Base-by-base conservation (phyloP, 2,888 invertebrate species). In the Amiota mariae region DNA sequence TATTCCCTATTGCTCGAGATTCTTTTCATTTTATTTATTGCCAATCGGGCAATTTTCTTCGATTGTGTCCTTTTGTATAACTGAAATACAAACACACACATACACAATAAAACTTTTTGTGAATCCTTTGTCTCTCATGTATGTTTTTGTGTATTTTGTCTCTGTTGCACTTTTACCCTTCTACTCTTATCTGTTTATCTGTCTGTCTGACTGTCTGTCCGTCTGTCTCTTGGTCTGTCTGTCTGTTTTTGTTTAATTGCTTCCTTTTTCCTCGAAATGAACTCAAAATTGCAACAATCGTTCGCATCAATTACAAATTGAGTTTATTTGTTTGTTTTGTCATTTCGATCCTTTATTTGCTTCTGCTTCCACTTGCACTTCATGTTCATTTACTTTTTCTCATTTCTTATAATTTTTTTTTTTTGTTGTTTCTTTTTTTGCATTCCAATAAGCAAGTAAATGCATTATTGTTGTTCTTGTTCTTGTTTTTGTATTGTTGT, bases 121-220 rank as follows among this genome's bases (percentile, higher is more conserved):
- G 71, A 76, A 63, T 68, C 76, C 71, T 76, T 76, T 76, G 70
- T 73, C 68, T 49, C 2, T 67, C 12, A 12, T 66, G 51, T 67
- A 49, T 49, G 51, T 24, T 24, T 24, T 24, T 51, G 67, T 49
- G 67, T 67, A 12, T 66, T 10, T 18, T 47, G 24, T 36, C 9
- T 48, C 47, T 18, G n/a, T 13, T 18, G 18, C 47, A 66, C 66
- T 66, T 66, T 24, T 71, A 10, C 46, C 51, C 49, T 61, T 71
- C 72, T 64, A 8, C 64, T 51, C 46, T 72, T 72, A 72, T 56
- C 57, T 56, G 56, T 56, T 56, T 56, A 15, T 3, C 46, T 11
- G 36, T 54, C 24, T 63, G 24, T 24, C 63, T 10, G n/a, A n/a
- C n/a, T 24, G 1, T 24, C 20, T 49, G 51, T 54, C 71, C 49